Base-by-base conservation (phyloP, 2,797 vertebrate species). In the Pantherophis vulpinus region DNA sequence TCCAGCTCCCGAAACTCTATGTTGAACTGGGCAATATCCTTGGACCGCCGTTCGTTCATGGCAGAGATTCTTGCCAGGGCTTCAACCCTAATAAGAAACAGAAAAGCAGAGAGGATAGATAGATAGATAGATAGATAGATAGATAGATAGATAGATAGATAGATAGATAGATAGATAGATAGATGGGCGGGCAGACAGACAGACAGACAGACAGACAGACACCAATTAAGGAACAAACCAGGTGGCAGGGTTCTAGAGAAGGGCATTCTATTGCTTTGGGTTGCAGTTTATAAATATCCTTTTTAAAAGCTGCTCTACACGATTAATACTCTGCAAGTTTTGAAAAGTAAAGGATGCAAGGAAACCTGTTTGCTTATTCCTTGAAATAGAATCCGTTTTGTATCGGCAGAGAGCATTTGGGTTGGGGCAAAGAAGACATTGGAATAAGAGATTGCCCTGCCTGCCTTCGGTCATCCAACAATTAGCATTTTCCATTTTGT, bases 11-110 rank as follows among this genome's bases (percentile, higher is more conserved):
- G 95, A 94, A 97, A 91, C 96, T 96, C 96, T 0, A 95, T 61
- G 25, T 96, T 97, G 94, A 96, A 97, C 90, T 96, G 96, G 2
- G 94, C 61, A 2, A 96, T 94, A 55, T 98, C 97, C 51, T 96
- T 96, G 87, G 1, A 70, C 58, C 95, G 96, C 12, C 92, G 93
- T 0, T 98, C 96, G 0, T 96, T 96, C 92, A 97, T 94, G 74
- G 96, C 97, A 0, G 96, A 94, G 90, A 97, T 97, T 27, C 95
- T 92, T 0, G 94, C 96, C 94, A 95, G 92, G 3, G 94, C 93
- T 59, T 97, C 97, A 27, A 87, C 93, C 94, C 98, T 98, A 95
- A 23, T n/a, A 5, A 0, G 32, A 42, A 32, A 9, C 27, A 0
- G n/a, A 83, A 0, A 55, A 91, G 60, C 10, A n/a, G 4, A 14